Evolutionary conservation across 2,888 invertebrate genomes (phyloP).

Genomic region (Ferrisia virgata): DNA sequence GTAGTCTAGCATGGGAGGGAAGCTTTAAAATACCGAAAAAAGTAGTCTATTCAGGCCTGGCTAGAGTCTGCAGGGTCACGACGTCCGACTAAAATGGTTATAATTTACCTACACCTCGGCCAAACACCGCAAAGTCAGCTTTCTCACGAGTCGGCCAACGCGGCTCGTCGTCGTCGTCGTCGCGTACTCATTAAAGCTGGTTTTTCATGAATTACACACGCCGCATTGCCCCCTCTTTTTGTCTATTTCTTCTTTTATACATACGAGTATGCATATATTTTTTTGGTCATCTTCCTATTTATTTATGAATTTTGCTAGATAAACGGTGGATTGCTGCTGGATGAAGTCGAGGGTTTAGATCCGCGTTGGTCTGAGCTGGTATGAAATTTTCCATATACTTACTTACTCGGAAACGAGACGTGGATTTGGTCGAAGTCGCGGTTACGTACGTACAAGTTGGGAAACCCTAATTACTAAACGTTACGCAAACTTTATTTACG

Average conservation of each 20-base stretch:
- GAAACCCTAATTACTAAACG: conserved; percentile 5
- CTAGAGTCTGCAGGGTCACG: conserved; percentile 19
- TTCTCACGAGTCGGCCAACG: conserved; percentile 29
- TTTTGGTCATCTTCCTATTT: too few relatives aligned
- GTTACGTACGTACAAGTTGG: not conserved
- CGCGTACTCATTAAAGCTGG: conserved; percentile 36
- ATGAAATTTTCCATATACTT: too few relatives aligned
- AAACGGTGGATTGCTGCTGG: not conserved
- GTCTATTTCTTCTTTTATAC: not conserved
- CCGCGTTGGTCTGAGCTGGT: not conserved
- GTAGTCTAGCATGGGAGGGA: not conserved
- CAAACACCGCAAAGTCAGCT: conserved; percentile 39
- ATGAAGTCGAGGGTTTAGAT: not conserved
- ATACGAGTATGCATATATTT: too few relatives aligned
- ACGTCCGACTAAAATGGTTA: conserved; percentile 34
- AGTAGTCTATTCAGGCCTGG: conserved; percentile 12
- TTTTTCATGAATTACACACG: conserved; percentile 26
- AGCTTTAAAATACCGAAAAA: conserved; percentile 36
- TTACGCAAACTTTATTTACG: conserved; percentile 3
- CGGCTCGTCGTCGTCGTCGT: too few relatives aligned
- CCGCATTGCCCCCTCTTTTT: not conserved
- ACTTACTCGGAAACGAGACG: not conserved
- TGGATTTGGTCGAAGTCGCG: not conserved
- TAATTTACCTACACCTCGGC: conserved; percentile 5
- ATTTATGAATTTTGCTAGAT: not conserved